Evolutionary conservation across 1,140 invertebrate genomes (phyloP), one percentile per base, ranked within the genome.

Genomic region (Meloidogyne hapla): DNA sequence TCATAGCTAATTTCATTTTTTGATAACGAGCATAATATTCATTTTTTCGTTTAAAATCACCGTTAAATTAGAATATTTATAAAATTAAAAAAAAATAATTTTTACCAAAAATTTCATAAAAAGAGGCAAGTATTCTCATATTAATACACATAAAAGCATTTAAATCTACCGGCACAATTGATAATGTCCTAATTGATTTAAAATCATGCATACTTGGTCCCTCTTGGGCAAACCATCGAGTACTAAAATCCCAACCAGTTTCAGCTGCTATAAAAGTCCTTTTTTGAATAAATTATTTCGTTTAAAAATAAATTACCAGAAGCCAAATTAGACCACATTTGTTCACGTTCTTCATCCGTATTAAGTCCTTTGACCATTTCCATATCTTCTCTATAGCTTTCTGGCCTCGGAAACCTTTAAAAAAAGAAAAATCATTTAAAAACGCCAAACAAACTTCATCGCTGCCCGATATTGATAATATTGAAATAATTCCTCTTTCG

Each of bases 71-170:
- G 87, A 3, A 94, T 89, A 63, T 90, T 88, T 33, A 93, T 93
- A 86, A 94, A 94, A 89, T 91, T 91, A 74, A 92, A 92, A 13
- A 94, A 87, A 73, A 94, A 92, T 1, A 92, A 89, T 85, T 94
- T 95, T 10, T 95, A 88, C 87, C 79, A 62, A 78, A 74, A 45
- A 85, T 85, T 74, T 88, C 84, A 83, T 92, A 91, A 84, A 93
- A 94, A 65, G 93, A 90, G 0, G 91, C 89, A 79, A 96, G 87
- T 2, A 94, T 89, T 63, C 90, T 88, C 66, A 93, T 93, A 86
- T 94, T 94, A 89, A 91, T 91, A 73, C 92, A 92, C 15, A 94
- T 88, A 74, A 94, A 92, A 2, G 92, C 89, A 86, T 95, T 95
- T 12, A 95, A 88, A 87, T 94, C 93, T 2, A 94, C 93, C 0